Conservation (phyloP, 1,140 invertebrate genomes). For the fruit fly (Drosophila melanogaster) region DNA sequence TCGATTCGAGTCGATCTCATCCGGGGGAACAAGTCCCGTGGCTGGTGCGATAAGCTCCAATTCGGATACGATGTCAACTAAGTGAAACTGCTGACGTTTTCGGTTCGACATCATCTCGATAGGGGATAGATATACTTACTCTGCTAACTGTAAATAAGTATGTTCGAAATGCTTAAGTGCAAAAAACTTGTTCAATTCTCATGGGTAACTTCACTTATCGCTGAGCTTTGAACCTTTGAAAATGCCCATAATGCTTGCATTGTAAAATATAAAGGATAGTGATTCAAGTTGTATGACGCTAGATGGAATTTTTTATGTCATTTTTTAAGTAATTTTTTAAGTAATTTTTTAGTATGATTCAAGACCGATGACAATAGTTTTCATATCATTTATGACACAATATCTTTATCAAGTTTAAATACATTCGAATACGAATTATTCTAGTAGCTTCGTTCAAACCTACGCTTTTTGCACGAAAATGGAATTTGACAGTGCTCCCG, state of each 20-base stretch:
- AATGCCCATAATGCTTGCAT: too few species aligned
- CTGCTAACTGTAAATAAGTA: background rate
- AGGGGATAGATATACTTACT: constrained; percentile 6
- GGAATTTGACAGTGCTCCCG: background rate
- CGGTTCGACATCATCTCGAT: constrained; percentile 3
- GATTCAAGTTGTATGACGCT: background rate
- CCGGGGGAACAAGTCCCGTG: constrained; percentile 4
- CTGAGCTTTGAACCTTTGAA: too few species aligned
- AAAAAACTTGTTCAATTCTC: too few species aligned
- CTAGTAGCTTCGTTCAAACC: too few species aligned
- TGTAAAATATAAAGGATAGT: background rate
- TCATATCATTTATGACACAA: background rate
- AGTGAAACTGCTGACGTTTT: constrained; percentile 24
- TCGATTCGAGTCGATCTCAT: too few species aligned
- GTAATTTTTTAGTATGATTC: too few species aligned
- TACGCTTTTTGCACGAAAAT: background rate
- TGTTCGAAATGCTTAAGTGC: background rate
- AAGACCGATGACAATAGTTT: background rate
- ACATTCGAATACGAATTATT: too few species aligned
- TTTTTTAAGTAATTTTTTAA: background rate
- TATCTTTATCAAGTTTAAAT: background rate
- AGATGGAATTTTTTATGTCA: background rate
- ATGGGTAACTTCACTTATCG: too few species aligned
- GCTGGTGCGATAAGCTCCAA: constrained; percentile 21
- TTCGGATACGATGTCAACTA: constrained; percentile 17